Conservation (phyloP, 37 sponge, comb jelly and placozoan genomes). For the Theonella swinhoei region DNA sequence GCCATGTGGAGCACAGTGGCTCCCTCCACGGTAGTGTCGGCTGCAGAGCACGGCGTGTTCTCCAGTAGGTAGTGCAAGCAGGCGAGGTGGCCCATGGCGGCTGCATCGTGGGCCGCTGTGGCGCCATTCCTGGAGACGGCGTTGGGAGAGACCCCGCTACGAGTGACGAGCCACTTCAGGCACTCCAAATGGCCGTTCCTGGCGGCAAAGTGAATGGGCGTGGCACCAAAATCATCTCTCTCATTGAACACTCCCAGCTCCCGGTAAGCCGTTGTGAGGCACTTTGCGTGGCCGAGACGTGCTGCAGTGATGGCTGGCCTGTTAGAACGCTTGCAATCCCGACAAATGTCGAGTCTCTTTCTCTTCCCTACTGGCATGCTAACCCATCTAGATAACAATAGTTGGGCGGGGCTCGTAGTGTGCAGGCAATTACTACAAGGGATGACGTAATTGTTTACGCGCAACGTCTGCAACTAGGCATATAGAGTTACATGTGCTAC, state of each 20-base stretch:
- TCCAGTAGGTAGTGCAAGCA: constrained; percentile 84
- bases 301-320: constrained; percentile 79
- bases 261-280: constrained; percentile 77
- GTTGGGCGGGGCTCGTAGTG: constrained; percentile 8
- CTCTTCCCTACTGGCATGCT: constrained; percentile 44
- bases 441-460: too few species aligned
- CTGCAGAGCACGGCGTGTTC: constrained; percentile 66
- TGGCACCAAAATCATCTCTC: constrained; percentile 87
- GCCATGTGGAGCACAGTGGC: constrained; percentile 91
- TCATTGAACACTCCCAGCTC: constrained; percentile 87
- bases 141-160: constrained; percentile 85
- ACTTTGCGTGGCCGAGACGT: constrained; percentile 79
- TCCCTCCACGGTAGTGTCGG: constrained; percentile 84
- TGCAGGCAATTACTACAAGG: not conserved
- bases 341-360: constrained; percentile 44
- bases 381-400: not conserved
- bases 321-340: constrained; percentile 50
- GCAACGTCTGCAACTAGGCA: too few species aligned
- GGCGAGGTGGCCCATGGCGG: constrained; percentile 82
- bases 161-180: constrained; percentile 79
- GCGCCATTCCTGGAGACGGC: constrained; percentile 77
- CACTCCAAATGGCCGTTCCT: constrained; percentile 83
- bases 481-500: too few species aligned
- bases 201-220: constrained; percentile 95
- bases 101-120: constrained; percentile 95